These are phyloP conservation scores for Numenius phaeopus DNA, from an alignment of 2,797 vertebrate genomes.

Conservation along the genomic window DNA sequence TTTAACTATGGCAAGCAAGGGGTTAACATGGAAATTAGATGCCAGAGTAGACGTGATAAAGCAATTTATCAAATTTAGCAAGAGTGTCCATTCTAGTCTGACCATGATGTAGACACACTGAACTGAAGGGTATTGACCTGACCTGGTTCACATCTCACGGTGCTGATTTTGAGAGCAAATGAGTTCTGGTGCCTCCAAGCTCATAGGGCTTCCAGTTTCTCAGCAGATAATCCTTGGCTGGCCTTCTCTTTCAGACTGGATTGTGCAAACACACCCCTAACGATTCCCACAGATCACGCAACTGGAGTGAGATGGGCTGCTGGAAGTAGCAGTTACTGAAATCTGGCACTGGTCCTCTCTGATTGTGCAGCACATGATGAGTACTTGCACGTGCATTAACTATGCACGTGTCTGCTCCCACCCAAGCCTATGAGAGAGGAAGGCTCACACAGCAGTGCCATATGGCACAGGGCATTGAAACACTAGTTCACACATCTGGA, in stretches of 20 bases:
- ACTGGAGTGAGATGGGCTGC: neutral
- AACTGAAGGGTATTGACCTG: conserved; percentile 50
- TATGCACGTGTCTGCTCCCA: neutral
- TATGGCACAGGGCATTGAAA: fast-evolving
- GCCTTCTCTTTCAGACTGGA: neutral
- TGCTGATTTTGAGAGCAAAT: neutral
- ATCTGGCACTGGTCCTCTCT: neutral
- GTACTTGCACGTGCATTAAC: neutral
- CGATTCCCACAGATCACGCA: neutral
- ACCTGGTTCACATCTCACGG: neutral
- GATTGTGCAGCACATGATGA: neutral
- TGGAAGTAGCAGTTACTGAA: neutral
- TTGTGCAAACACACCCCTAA: neutral
- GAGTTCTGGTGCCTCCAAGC: neutral
- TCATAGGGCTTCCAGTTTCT: conserved; percentile 20
- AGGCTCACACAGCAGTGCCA: neutral
- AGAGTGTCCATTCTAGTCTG: neutral
- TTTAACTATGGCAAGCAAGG: neutral
- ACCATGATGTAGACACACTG: neutral
- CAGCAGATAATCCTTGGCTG: neutral
- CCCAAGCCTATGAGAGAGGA: neutral
- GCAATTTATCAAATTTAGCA: neutral
- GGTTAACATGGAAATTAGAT: neutral
- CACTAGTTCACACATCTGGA: neutral
- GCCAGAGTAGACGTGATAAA: neutral